Evolutionary conservation across 2,113 vertebrate genomes (phyloP), one percentile per base, ranked within the genome.

Genomic region (Atlantisia rogersi): DNA sequence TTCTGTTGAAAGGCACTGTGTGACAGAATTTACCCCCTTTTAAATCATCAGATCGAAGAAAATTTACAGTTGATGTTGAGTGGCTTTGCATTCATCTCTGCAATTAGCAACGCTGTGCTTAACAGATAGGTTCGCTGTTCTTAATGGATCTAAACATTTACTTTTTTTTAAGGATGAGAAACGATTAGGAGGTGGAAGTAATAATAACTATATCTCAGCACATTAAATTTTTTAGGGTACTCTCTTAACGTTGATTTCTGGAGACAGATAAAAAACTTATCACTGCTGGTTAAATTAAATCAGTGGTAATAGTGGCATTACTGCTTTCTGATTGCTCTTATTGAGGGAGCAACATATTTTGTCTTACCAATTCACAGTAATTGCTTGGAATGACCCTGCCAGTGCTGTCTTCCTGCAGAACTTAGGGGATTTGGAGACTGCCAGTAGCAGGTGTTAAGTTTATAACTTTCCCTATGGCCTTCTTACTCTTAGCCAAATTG

Each of bases 381-480:
- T 85, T 85, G 63, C 65, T 74, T 44, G 37, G 71, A 90, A 83
- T 90, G 87, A 77, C 76, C 55, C 39, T 17, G 15, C 73, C 39
- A 59, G 22, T 65, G 32, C 88, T 76, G 42, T 71, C 75, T 88
- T 93, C 69, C 90, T 94, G 78, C 53, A 92, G 88, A 97, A 94
- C 35, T 78, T 89, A 39, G n/a, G 96, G 84, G 93, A 90, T 94
- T 86, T 81, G 77, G 93, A 90, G 92, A 69, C 71, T 91, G 67
- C 84, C 90, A 81, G 92, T 95, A 97, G 96, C 95, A 97, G 90
- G 90, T 97, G 94, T 95, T 95, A 95, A 95, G 71, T 96, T 97
- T 97, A 87, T 97, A 94, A 91, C 70, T 94, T 95, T 97, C 86
- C 73, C 87, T 68, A 15, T 91, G 82, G 88, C 82, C 64, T 89